Base-by-base conservation (phyloP, 2,113 vertebrate genomes). In the Meles meles region DNA sequence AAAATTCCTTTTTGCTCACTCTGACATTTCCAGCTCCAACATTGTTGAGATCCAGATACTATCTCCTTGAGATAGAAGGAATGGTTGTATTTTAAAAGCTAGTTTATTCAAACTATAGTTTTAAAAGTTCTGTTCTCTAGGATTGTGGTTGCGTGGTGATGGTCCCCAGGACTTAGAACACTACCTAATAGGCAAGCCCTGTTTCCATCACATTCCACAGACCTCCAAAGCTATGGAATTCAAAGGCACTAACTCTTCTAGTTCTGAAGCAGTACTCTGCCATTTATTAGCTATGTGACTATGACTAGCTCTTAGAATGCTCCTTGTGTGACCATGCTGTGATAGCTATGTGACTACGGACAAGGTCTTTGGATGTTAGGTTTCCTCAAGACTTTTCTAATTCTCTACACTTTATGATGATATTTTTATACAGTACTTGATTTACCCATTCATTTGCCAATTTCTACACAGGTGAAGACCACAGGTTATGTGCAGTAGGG, bases 61-160 rank as follows among this genome's bases (percentile, higher is more conserved):
- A 21, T 7, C 74, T 87, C 63, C 47, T 55, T 77, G 55, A 65
- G 18, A 67, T 4, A 42, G 39, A 88, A 81, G 87, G 80, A 76
- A 63, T 55, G 17, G 14, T 55, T 84, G 4, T 34, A 77, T 80
- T 91, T 86, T 92, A 47, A 90, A 77, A 80, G 63, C 25, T 61
- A 93, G 42, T 93, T 55, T 77, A 61, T 79, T 69, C 6, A 29
- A 74, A 55, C 7, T 17, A 44, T 0, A 71, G 25, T 88, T 84
- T 89, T 90, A 42, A 74, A 72, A 39, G 29, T 31, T 95, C 34
- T 61, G 6, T 57, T 83, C 34, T 90, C 14, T 5, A 37, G 31
- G 49, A 67, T 2, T n/a, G 27, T 57, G 88, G 18, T 82, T 47
- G n/a, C 25, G 4, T 95, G 79, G 65, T 81, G 21, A 63, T 42